Evolutionary conservation across 2,113 vertebrate genomes (phyloP).

Genomic region (Eptesicus fuscus): DNA sequence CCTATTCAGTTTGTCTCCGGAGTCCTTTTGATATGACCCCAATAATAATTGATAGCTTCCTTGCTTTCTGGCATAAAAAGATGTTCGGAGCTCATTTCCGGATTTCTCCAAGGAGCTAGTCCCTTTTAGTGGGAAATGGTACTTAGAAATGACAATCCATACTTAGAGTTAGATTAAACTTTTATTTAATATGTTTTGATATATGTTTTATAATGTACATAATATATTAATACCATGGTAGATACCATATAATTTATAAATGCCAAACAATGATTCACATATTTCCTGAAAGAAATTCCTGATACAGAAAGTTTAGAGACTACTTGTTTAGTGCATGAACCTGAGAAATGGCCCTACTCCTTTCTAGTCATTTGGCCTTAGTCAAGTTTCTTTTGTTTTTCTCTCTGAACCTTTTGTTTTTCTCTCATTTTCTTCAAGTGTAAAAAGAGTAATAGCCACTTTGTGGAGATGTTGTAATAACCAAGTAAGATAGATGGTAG

Average conservation of each 20-base stretch:
- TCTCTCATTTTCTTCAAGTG: neutral
- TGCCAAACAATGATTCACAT: neutral
- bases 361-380: neutral
- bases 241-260: neutral
- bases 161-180: neutral
- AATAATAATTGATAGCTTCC: neutral
- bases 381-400: neutral
- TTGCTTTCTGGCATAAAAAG: neutral
- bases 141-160: neutral
- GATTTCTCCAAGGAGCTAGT: neutral
- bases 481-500: neutral
- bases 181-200: slow-evolving; percentile 10
- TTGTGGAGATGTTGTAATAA: neutral
- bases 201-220: neutral
- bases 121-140: neutral
- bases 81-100: neutral
- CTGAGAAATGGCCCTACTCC: neutral
- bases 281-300: neutral
- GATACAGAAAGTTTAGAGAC: neutral
- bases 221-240: neutral
- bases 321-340: neutral
- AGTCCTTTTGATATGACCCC: neutral
- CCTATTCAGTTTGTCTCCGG: neutral
- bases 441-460: neutral
- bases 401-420: neutral